Percentiles rank a stretch among this genome's conserved stretches.
Evolutionary conservation across 2,113 vertebrate genomes (phyloP).

Genomic region (Arenaria interpres): DNA sequence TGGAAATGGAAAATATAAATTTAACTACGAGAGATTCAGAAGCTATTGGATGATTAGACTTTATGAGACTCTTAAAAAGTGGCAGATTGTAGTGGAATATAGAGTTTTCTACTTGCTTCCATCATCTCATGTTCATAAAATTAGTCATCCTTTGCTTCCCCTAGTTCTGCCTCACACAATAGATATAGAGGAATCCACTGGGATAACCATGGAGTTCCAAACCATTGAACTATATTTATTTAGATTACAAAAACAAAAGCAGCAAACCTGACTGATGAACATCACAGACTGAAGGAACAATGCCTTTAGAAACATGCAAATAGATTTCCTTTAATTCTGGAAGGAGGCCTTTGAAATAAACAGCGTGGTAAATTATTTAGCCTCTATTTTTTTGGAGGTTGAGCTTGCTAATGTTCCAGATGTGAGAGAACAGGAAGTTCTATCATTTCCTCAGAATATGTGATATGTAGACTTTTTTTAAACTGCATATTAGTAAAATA

Average conservation of each 20-base stretch:
- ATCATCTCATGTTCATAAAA: not conserved
- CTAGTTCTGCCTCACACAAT: constrained; percentile 33
- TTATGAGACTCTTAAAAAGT: not conserved
- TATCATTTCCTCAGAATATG: constrained; percentile 60
- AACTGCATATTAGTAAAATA: constrained; percentile 19
- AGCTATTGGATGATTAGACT: not conserved
- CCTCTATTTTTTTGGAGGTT: constrained; percentile 55
- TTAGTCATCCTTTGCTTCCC: constrained; percentile 63
- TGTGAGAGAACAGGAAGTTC: constrained; percentile 72
- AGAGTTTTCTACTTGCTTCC: constrained; percentile 19
- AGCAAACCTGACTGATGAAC: constrained; percentile 58
- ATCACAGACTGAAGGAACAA: constrained; percentile 59
- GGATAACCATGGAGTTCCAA: constrained; percentile 26
- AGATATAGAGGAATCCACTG: constrained; percentile 37
- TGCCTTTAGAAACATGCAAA: constrained; percentile 65
- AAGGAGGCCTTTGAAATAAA: constrained; percentile 66
- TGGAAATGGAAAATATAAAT: not conserved
- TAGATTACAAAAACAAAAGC: constrained; percentile 56
- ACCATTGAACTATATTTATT: constrained; percentile 58
- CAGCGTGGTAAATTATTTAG: constrained; percentile 61
- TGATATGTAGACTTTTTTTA: not conserved
- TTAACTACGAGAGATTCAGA: not conserved
- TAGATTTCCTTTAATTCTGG: constrained; percentile 70
- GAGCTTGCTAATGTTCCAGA: constrained; percentile 53
- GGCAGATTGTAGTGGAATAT: not conserved